Conservation (phyloP, 2,888 invertebrate species). For the Volucella zonaria region DNA sequence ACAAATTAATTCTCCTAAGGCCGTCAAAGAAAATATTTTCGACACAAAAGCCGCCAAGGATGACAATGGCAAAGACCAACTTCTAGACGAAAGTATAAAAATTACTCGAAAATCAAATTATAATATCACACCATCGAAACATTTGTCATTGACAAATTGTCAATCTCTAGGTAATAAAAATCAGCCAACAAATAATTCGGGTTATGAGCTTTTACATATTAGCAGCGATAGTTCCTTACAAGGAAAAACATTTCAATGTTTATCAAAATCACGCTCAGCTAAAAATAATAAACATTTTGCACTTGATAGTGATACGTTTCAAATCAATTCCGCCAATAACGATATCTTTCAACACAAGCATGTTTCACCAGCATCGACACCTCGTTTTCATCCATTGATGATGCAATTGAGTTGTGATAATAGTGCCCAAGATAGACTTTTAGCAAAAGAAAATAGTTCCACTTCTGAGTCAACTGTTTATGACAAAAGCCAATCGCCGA, state of each 20-base stretch:
- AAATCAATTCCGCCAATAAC: slow-evolving; percentile 78
- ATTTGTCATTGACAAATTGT: slow-evolving; percentile 27
- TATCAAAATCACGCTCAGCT: slow-evolving; percentile 81
- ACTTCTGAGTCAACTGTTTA: slow-evolving; percentile 79
- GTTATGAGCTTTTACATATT: slow-evolving; percentile 80
- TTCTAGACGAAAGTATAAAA: slow-evolving; percentile 32
- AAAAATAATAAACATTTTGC: slow-evolving; percentile 79
- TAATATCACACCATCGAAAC: slow-evolving; percentile 42
- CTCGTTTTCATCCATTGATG: slow-evolving; percentile 74
- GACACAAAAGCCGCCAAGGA: background rate
- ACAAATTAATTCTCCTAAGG: slow-evolving; percentile 26
- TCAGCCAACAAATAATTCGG: slow-evolving; percentile 76
- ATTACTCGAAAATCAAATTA: slow-evolving; percentile 36
- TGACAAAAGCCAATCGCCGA: slow-evolving; percentile 21
- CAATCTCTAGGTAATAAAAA: slow-evolving; percentile 60
- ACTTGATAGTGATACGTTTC: slow-evolving; percentile 71
- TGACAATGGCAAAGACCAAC: slow-evolving; percentile 16
- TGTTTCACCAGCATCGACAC: slow-evolving; percentile 75
- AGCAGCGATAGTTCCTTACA: slow-evolving; percentile 80
- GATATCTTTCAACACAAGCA: slow-evolving; percentile 71
- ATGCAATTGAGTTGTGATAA: slow-evolving; percentile 75
- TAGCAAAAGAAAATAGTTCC: slow-evolving; percentile 75
- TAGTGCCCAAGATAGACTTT: slow-evolving; percentile 74
- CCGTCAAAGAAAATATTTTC: background rate
- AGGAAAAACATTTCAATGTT: slow-evolving; percentile 74